phyloP scores from a whole-genome alignment of 2,797 vertebrate genomes.

The Melanotaenia parkinsoni region DNA sequence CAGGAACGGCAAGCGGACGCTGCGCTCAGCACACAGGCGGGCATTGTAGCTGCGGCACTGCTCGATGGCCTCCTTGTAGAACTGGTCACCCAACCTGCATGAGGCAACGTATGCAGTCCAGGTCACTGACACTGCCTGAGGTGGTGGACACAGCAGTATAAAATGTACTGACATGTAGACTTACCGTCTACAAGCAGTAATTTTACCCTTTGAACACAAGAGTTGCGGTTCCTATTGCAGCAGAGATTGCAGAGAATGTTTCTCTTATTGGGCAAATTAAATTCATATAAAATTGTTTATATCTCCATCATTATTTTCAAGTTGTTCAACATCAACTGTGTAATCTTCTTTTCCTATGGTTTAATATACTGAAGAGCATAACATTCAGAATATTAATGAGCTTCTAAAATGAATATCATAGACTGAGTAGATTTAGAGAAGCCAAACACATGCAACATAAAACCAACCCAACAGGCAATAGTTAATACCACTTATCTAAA shows the following conservation, averaged over 20 bases:
- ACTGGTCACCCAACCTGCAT: slow-evolving; percentile 94
- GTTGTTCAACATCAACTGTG: background rate
- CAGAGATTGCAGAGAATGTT: background rate
- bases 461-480: background rate
- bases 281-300: background rate
- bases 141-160: background rate
- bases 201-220: background rate
- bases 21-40: slow-evolving; percentile 93
- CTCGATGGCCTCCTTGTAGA: slow-evolving; percentile 97
- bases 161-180: background rate
- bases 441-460: background rate
- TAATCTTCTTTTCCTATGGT: background rate
- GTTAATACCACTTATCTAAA: background rate
- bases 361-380: background rate
- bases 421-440: background rate
- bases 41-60: slow-evolving; percentile 98
- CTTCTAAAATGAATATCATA: background rate
- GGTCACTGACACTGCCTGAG: slow-evolving; percentile 35
- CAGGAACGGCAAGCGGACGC: slow-evolving; percentile 94
- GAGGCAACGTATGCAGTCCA: slow-evolving; percentile 16
- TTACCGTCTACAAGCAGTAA: background rate
- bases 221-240: background rate
- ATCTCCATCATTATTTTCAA: background rate
- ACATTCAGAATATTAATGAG: background rate
- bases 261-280: background rate